phyloP scores from a whole-genome alignment of 2,888 invertebrate species.

The Cephus spinipes region DNA sequence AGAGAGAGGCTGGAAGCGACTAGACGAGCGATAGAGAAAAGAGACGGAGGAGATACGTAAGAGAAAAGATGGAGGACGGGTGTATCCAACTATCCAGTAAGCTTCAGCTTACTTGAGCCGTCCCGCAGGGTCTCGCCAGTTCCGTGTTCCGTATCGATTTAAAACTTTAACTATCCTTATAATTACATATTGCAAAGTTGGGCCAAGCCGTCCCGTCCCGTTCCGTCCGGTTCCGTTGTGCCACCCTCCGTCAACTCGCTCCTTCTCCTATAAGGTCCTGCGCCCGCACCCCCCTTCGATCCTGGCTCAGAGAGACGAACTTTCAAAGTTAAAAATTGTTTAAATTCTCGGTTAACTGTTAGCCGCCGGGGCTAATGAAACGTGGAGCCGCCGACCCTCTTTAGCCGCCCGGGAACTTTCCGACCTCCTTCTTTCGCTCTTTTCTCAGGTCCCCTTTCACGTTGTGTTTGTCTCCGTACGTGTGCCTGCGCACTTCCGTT shows the following conservation, averaged over 20 bases:
- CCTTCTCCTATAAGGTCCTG: conserved; percentile 2
- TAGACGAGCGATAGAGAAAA: background rate
- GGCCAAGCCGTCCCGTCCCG: conserved; percentile 30
- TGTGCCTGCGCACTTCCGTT: background rate
- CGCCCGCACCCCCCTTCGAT: background rate
- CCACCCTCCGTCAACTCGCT: conserved; percentile 5
- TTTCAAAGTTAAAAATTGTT: conserved; percentile 64
- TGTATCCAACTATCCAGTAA: background rate
- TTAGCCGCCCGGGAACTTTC: conserved; percentile 39
- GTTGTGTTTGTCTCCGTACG: background rate
- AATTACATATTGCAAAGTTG: conserved; percentile 61
- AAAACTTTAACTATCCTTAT: conserved; percentile 60
- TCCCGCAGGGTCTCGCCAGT: conserved; percentile 22
- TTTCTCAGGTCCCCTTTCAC: conserved; percentile 10
- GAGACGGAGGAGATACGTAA: no score
- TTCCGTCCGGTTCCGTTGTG: background rate
- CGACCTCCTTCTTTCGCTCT: conserved; percentile 35
- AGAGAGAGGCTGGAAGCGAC: background rate
- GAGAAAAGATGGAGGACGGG: background rate
- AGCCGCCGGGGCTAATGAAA: conserved; percentile 62
- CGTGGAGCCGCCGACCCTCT: conserved; percentile 43
- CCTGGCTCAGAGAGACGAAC: conserved; percentile 32
- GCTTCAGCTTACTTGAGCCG: background rate
- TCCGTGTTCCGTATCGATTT: conserved; percentile 52
- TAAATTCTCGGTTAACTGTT: conserved; percentile 63